phyloP scores from a whole-genome alignment of 2,888 invertebrate species.

The Tenthredo amoena region DNA sequence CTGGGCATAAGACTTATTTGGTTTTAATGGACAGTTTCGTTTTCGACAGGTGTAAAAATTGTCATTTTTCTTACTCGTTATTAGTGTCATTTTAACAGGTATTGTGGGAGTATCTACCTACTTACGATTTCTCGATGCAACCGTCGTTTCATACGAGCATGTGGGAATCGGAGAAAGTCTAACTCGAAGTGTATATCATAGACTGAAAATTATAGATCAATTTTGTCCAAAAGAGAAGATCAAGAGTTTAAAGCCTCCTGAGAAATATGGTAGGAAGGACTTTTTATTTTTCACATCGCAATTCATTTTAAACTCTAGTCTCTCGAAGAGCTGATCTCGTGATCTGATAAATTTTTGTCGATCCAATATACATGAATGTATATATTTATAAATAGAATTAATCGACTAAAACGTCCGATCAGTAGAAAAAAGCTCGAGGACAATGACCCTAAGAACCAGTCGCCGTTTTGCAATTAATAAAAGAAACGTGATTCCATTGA shows the following conservation, averaged over 20 bases:
- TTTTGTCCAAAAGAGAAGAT: background rate
- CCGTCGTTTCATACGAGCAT: background rate
- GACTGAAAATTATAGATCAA: conserved; percentile 6
- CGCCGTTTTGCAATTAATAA: background rate
- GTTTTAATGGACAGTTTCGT: conserved; percentile 38
- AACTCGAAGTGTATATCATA: background rate
- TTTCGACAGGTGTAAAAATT: conserved; percentile 44
- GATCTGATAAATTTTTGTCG: background rate
- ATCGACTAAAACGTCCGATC: background rate
- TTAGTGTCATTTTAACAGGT: background rate
- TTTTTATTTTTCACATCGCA: background rate
- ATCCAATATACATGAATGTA: too few relatives aligned
- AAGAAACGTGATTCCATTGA: background rate
- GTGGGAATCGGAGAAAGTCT: conserved; percentile 25
- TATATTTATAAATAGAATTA: background rate
- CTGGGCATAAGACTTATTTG: conserved; percentile 24
- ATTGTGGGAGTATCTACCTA: background rate
- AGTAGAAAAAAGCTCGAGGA: background rate
- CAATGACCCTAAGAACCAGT: conserved; percentile 1
- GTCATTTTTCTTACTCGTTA: background rate
- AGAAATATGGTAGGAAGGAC: background rate
- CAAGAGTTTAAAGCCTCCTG: background rate
- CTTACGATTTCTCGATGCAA: background rate
- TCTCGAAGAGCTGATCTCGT: too few relatives aligned
- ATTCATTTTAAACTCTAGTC: too few relatives aligned